A percentile compares a stretch with the other conserved stretches of the same genome.
Evolutionary conservation across 1,140 invertebrate species (phyloP).

Genomic region (Meloidogyne exigua): DNA sequence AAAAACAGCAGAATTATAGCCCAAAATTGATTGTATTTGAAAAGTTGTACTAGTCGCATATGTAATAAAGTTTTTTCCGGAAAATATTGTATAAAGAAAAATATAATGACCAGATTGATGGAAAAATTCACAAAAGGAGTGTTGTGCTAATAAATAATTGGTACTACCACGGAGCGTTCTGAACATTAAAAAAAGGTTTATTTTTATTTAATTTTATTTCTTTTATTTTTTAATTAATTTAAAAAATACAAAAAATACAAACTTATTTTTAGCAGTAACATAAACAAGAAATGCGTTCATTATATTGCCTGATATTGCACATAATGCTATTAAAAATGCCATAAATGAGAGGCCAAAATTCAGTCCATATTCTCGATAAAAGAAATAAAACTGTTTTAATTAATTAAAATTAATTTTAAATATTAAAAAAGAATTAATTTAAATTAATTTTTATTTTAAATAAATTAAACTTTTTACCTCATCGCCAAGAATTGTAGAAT

Average conservation of each 20-base stretch:
- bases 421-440: no score
- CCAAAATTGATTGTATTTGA: conserved; percentile 30
- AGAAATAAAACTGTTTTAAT: conserved; percentile 10
- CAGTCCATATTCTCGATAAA: conserved; percentile 4
- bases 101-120: conserved; percentile 33
- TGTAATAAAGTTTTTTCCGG: conserved; percentile 26
- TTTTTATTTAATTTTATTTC: neutral
- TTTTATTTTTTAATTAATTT: neutral
- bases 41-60: conserved; percentile 7
- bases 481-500: conserved; percentile 19
- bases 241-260: neutral
- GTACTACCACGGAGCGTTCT: conserved; percentile 16
- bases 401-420: no score
- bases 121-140: conserved; percentile 28
- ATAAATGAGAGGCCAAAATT: conserved; percentile 6
- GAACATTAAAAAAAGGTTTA: neutral
- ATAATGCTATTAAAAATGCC: conserved; percentile 19
- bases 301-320: conserved; percentile 20
- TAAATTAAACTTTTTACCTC: conserved; percentile 25
- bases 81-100: conserved; percentile 21
- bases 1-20: conserved; percentile 19
- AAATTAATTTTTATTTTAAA: neutral
- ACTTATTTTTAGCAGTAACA: conserved; percentile 27
- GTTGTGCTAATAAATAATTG: conserved; percentile 26
- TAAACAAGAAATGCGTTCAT: conserved; percentile 30